Conservation (phyloP, 2,113 vertebrate genomes). For the Tor tambroides region DNA sequence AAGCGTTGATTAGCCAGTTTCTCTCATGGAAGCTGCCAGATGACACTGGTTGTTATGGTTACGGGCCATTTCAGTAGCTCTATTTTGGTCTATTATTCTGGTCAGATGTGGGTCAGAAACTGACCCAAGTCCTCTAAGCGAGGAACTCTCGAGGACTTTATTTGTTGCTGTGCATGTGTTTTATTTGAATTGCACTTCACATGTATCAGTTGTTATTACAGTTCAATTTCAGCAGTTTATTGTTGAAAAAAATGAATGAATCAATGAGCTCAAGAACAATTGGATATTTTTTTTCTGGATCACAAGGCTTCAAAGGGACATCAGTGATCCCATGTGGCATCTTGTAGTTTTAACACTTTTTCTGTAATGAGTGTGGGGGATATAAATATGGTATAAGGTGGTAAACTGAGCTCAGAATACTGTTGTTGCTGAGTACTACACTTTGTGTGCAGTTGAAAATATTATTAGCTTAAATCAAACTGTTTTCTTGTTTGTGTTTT, state of each 20-base stretch:
- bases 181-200: not conserved
- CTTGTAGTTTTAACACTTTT: too few species aligned
- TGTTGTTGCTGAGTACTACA: not conserved
- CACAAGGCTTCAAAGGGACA: not conserved
- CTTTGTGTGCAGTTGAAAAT: not conserved
- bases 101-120: slow-evolving; percentile 4
- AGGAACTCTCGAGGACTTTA: not conserved
- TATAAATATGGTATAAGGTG: not conserved
- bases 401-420: not conserved
- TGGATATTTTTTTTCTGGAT: not conserved
- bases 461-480: not conserved
- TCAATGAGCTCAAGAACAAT: not conserved
- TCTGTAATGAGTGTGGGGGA: too few species aligned
- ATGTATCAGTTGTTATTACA: not conserved
- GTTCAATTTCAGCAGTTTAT: not conserved
- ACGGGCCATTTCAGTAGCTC: slow-evolving; percentile 18
- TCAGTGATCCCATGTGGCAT: not conserved
- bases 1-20: slow-evolving; percentile 22
- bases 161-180: not conserved
- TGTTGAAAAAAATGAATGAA: not conserved
- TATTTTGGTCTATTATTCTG: slow-evolving; percentile 41
- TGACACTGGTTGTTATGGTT: slow-evolving; percentile 19
- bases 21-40: not conserved
- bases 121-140: not conserved
- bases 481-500: slow-evolving; percentile 55